Base-by-base conservation (phyloP, 2,888 invertebrate species). In the Xestobium rufovillosum region DNA sequence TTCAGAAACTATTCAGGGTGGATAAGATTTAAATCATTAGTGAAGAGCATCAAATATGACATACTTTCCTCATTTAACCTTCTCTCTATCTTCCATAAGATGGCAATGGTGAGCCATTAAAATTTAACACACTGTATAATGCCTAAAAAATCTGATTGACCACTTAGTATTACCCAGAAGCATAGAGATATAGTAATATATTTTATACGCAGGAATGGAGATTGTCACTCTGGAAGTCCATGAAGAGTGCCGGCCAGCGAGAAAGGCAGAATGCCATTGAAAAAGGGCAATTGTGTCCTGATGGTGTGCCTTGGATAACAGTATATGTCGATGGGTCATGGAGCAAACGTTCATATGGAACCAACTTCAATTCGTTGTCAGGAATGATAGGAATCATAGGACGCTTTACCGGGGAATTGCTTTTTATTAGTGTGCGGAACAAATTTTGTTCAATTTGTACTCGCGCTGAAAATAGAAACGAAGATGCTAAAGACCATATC, bases 321-420 rank as follows among this genome's bases (percentile, higher is more conserved):
- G 51, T 50, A 1, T 44, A 47, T 37, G 34, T 48, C 6, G 48
- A 51, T 42, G 51, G 51, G 0, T 48, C 48, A 8, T 50, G 49
- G 49, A 45, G 45, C 23, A 50, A 47, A 38, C 12, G 45, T n/a
- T 46, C 46, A 2, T 49, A 50, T 32, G 37, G 45, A 1, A 40
- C 42, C 3, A 51, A 49, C 15, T 48, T 31, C 35, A 47, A 44
- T 39, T 31, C 48, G 6, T 26, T 40, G 10, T 51, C 50, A 8
- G 50, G 49, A 32, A 48, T 49, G 46, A 34, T 33, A n/a, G 42
- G 26, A 3, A 48, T 50, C 14, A 39, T 51, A 19, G 46, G 48
- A 6, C 15, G 38, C 25, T 29, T 43, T 25, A 50, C 44, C 11
- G 37, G 34, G 10, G 29, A 48, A 32, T 3, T 47, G 6, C n/a